Conservation (phyloP, 2,888 invertebrate genomes). For the Temnothorax unifasciatus region DNA sequence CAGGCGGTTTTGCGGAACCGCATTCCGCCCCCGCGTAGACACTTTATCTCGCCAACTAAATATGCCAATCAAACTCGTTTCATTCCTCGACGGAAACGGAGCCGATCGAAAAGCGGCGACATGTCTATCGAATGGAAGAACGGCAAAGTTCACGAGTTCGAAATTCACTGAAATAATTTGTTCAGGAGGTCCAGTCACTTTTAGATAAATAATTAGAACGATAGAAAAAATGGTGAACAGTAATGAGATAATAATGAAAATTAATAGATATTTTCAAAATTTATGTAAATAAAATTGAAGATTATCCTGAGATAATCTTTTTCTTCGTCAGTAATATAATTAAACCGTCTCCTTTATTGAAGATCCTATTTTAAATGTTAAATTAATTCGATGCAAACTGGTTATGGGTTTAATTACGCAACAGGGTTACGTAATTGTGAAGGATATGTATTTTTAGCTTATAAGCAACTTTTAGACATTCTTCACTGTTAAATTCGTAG, state of each 20-base stretch:
- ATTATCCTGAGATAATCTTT: not conserved
- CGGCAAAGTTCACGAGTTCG: not conserved
- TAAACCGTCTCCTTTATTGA: too few relatives aligned
- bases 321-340: too few relatives aligned
- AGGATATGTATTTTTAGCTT: not conserved
- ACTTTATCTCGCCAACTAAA: not conserved
- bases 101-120: not conserved
- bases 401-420: not conserved
- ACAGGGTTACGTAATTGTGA: not conserved
- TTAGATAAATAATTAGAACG: not conserved
- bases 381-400: not conserved
- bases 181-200: not conserved
- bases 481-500: not conserved
- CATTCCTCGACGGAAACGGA: conserved; percentile 25
- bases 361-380: not conserved
- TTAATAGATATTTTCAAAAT: not conserved
- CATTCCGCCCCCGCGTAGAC: not conserved
- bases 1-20: not conserved
- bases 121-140: not conserved
- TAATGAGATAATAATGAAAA: not conserved
- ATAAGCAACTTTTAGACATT: not conserved
- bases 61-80: conserved; percentile 20
- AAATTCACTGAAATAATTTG: not conserved
- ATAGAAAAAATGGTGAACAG: not conserved
- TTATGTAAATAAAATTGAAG: not conserved